A percentile compares a stretch with the other conserved stretches of the same genome.
These are phyloP conservation scores for Meganola albula DNA, from an alignment of 2,888 invertebrate genomes.

Conservation along the genomic window DNA sequence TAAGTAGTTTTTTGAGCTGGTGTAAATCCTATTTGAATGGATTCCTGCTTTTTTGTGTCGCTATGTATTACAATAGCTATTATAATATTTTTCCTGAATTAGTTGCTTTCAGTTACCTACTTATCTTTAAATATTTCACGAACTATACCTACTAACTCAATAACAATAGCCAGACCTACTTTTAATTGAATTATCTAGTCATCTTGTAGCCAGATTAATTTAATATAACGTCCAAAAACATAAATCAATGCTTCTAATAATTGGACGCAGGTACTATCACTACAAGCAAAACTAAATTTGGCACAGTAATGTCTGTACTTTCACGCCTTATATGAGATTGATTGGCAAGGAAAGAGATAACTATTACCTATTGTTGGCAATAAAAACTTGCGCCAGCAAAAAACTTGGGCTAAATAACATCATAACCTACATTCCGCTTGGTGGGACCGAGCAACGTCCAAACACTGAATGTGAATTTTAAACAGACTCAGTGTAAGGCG, in stretches of 20 bases:
- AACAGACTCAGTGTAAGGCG: conserved; percentile 60
- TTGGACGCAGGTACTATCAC: conserved; percentile 36
- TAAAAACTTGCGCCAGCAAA: conserved; percentile 67
- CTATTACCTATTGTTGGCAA: conserved; percentile 53
- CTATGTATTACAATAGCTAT: conserved; percentile 2
- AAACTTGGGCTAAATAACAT: conserved; percentile 71
- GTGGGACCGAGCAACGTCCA: conserved; percentile 51
- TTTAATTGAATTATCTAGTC: too few species aligned
- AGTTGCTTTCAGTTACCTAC: neutral
- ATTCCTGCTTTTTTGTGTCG: conserved; percentile 15
- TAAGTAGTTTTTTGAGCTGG: conserved; percentile 32
- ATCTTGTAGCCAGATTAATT: too few species aligned
- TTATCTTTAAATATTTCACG: neutral
- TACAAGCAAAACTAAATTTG: conserved; percentile 51
- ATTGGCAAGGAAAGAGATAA: conserved; percentile 73
- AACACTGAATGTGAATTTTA: conserved; percentile 69
- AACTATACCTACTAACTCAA: conserved; percentile 17
- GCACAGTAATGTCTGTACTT: conserved; percentile 69
- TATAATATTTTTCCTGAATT: neutral
- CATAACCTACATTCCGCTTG: conserved; percentile 73
- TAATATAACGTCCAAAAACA: too few species aligned
- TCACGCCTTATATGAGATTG: conserved; percentile 69
- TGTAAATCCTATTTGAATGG: conserved; percentile 34
- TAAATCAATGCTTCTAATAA: too few species aligned
- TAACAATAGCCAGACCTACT: conserved; percentile 41